Conservation (phyloP, 2,888 invertebrate genomes). For the Heliothis peltigera region DNA sequence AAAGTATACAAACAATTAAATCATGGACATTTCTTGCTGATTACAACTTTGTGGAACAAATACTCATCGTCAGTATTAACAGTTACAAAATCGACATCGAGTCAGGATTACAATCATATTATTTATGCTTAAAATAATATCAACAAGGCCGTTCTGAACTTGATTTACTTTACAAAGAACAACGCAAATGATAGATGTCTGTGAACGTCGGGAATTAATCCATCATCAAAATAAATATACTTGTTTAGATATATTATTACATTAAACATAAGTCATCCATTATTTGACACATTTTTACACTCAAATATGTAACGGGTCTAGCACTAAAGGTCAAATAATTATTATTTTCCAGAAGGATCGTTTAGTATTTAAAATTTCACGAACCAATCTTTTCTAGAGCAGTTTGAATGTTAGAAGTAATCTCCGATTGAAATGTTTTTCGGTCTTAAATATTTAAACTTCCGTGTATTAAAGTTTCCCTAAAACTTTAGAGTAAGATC, state of each 20-base stretch:
- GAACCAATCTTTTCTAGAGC: not conserved
- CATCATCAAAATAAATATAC: slow-evolving; percentile 7
- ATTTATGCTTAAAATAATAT: slow-evolving; percentile 15
- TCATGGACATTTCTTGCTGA: not conserved
- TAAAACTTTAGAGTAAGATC: not conserved
- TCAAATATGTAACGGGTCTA: not conserved
- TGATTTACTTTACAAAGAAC: slow-evolving; percentile 22
- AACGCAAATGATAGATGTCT: slow-evolving; percentile 20
- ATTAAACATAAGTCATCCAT: slow-evolving; percentile 2
- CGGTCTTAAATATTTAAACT: not conserved
- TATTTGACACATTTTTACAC: not conserved
- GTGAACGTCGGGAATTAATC: slow-evolving; percentile 22
- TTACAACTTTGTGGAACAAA: not conserved
- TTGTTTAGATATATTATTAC: slow-evolving; percentile 7
- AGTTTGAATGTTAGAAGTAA: not conserved
- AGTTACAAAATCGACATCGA: slow-evolving; percentile 9
- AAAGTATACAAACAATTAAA: not conserved
- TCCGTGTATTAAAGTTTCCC: not conserved
- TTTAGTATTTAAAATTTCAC: not conserved
- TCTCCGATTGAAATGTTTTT: not conserved
- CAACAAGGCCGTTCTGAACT: slow-evolving; percentile 20
- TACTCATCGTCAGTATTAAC: slow-evolving; percentile 8
- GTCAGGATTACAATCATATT: slow-evolving; percentile 6
- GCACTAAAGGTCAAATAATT: too few species aligned
- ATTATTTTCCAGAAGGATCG: not conserved